Conservation (phyloP, 2,797 vertebrate species). For the Chaetophractus vellerosus region DNA sequence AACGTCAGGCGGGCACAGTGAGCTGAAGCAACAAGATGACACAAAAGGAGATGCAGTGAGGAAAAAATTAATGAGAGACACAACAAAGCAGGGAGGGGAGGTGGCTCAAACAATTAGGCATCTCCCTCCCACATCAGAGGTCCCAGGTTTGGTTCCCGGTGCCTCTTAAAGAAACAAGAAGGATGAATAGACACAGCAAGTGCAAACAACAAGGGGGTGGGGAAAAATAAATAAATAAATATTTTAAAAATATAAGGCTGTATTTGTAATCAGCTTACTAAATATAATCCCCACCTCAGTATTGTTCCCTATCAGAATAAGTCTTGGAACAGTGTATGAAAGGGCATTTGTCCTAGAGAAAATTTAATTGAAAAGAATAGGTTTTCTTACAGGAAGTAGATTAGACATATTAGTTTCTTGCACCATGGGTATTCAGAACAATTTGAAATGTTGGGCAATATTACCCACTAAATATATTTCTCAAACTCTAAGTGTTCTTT, state of each 20-base stretch:
- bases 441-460: slow-evolving; percentile 35
- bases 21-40: too few species aligned
- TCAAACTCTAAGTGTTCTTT: slow-evolving; percentile 60
- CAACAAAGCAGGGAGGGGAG: too few species aligned
- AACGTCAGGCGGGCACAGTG: too few species aligned
- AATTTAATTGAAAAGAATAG: slow-evolving; percentile 42
- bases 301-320: not conserved
- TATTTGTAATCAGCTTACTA: not conserved
- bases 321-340: slow-evolving; percentile 51
- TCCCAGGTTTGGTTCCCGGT: too few species aligned
- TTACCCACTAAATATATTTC: slow-evolving; percentile 9
- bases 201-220: too few species aligned
- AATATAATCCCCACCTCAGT: not conserved
- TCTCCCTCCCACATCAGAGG: too few species aligned
- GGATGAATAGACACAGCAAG: too few species aligned
- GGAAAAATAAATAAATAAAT: too few species aligned
- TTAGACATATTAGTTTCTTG: slow-evolving; percentile 51
- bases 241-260: not conserved
- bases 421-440: slow-evolving; percentile 14
- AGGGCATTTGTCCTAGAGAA: slow-evolving; percentile 19
- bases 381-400: not conserved
- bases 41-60: too few species aligned
- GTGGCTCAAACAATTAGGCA: too few species aligned
- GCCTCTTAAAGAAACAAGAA: too few species aligned
- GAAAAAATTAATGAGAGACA: too few species aligned